Evolutionary conservation across 92 coral and sea anemone genomes (phyloP).

Genomic region (Heliopora coerulea): DNA sequence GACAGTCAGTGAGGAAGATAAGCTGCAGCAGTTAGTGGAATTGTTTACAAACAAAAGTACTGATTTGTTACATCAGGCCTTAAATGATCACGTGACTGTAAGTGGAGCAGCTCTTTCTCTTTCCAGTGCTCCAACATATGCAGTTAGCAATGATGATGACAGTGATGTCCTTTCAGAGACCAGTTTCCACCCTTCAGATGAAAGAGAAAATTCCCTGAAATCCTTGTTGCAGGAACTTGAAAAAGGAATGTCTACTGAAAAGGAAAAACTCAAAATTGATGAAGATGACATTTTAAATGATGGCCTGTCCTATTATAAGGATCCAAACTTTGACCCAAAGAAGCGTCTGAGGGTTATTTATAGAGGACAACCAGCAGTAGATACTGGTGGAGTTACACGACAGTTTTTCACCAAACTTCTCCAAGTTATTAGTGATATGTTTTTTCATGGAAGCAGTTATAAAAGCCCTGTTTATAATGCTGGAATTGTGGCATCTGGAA

Average conservation of each 20-base stretch:
- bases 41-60: conserved; percentile 51
- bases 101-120: conserved; percentile 42
- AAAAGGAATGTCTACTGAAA: conserved; percentile 22
- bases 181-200: neutral
- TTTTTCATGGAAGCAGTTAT: conserved; percentile 51
- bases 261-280: neutral
- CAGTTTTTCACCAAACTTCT: conserved; percentile 71
- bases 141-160: neutral
- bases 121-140: conserved; percentile 10
- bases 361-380: conserved; percentile 54
- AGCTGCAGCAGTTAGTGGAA: conserved; percentile 34
- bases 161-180: neutral
- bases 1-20: conserved; percentile 27
- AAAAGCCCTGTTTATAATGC: conserved; percentile 42
- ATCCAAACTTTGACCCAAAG: conserved; percentile 29
- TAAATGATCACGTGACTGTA: conserved; percentile 36
- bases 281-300: conserved; percentile 4
- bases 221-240: conserved; percentile 18
- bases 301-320: neutral
- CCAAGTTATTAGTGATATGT: conserved; percentile 35
- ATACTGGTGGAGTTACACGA: conserved; percentile 62
- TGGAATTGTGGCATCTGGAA: conserved; percentile 59
- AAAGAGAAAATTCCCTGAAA: conserved; percentile 1
- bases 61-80: conserved; percentile 39
- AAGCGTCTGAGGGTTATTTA: conserved; percentile 54